A percentile compares a stretch with the other conserved stretches of the same genome.
Evolutionary conservation across 2,888 invertebrate species (phyloP).

Genomic region (Argynnis bischoffii): DNA sequence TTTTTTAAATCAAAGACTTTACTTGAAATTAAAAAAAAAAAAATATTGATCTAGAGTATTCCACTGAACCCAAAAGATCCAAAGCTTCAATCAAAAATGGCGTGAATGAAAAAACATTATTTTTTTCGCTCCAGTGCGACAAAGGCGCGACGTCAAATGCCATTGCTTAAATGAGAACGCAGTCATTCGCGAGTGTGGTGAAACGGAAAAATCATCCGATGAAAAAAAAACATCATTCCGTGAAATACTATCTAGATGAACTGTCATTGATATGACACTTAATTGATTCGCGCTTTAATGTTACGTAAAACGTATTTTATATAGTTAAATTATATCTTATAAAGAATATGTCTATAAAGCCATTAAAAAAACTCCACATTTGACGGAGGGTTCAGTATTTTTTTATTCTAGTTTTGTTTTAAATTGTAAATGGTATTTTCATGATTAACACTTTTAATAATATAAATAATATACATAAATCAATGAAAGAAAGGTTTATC

Average conservation of each 20-base stretch:
- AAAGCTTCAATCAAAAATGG: slow-evolving; percentile 73
- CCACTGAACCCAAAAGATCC: slow-evolving; percentile 49
- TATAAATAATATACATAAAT: no score
- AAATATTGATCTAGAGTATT: slow-evolving; percentile 30
- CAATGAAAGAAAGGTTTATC: no score
- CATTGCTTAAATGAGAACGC: slow-evolving; percentile 80
- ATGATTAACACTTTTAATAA: no score
- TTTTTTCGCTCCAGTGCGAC: slow-evolving; percentile 61
- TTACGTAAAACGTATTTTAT: neutral
- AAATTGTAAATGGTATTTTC: no score
- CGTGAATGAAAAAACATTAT: slow-evolving; percentile 51
- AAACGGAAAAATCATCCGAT: slow-evolving; percentile 76
- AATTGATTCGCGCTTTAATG: slow-evolving; percentile 7
- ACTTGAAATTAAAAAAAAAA: slow-evolving; percentile 1
- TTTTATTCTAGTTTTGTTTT: no score
- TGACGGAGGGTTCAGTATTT: no score
- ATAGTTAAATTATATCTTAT: neutral
- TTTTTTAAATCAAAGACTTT: neutral
- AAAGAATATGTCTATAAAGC: neutral
- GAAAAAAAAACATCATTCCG: slow-evolving; percentile 58
- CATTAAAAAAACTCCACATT: neutral
- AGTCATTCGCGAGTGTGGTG: slow-evolving; percentile 76
- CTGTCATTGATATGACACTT: slow-evolving; percentile 9
- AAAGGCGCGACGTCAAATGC: slow-evolving; percentile 76
- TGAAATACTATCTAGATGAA: slow-evolving; percentile 36